Conservation (phyloP, 1,140 invertebrate species). For the Heliothis subflexa region DNA sequence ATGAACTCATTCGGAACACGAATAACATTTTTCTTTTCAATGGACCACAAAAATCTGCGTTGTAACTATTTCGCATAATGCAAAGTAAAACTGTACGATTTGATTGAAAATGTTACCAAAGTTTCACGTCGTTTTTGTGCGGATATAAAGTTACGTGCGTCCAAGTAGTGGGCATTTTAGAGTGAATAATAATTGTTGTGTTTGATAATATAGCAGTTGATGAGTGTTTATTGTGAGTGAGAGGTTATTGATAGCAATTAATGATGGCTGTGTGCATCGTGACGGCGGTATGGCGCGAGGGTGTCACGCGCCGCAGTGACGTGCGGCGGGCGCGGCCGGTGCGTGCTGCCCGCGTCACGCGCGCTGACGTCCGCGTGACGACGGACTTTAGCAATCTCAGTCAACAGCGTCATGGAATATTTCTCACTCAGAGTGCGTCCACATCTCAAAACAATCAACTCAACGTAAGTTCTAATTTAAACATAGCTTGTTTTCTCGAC, state of each 20-base stretch:
- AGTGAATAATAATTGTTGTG: conserved; percentile 44
- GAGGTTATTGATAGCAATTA: conserved; percentile 32
- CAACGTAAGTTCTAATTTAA: conserved; percentile 9
- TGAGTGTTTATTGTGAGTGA: conserved; percentile 38
- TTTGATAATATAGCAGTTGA: conserved; percentile 9
- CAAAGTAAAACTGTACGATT: conserved; percentile 6
- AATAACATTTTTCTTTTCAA: conserved; percentile 69
- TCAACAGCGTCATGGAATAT: conserved; percentile 60
- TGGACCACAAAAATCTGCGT: conserved; percentile 56
- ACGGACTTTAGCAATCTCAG: conserved; percentile 46
- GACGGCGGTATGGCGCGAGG: background rate
- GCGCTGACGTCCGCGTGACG: conserved; percentile 56
- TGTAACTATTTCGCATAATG: conserved; percentile 46
- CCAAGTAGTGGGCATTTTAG: background rate
- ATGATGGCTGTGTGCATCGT: conserved; percentile 27
- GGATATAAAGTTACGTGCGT: conserved; percentile 26
- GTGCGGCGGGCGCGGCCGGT: conserved; percentile 57
- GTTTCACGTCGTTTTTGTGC: conserved; percentile 36
- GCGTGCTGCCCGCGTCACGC: conserved; percentile 59
- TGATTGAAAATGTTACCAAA: conserved; percentile 33
- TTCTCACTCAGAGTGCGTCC: conserved; percentile 52
- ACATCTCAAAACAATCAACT: conserved; percentile 12
- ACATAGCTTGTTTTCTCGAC: background rate
- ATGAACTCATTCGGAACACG: conserved; percentile 56
- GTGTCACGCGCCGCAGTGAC: conserved; percentile 58